Evolutionary conservation across 2,797 vertebrate genomes (phyloP).

Genomic region (Hafferia zeledoni): DNA sequence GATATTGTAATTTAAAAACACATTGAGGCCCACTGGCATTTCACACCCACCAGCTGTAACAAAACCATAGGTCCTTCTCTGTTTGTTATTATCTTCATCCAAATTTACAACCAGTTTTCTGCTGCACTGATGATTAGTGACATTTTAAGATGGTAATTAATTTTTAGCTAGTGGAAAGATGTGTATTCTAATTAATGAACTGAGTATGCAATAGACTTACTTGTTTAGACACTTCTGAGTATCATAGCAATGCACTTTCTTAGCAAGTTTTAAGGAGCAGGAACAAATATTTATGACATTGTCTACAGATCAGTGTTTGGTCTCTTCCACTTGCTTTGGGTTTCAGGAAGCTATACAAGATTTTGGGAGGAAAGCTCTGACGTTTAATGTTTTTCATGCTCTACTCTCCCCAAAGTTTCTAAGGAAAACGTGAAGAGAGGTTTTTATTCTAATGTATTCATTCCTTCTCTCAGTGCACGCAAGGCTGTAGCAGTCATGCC

Average conservation of each 20-base stretch:
- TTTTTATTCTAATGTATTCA: neutral
- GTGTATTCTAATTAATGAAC: constrained; percentile 70
- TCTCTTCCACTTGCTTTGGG: neutral
- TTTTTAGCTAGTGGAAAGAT: constrained; percentile 65
- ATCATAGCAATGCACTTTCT: neutral
- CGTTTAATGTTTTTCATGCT: neutral
- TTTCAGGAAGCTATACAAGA: neutral
- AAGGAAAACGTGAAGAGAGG: neutral
- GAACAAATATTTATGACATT: neutral
- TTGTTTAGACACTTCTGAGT: constrained; percentile 25
- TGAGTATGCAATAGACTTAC: constrained; percentile 46
- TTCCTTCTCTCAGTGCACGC: neutral
- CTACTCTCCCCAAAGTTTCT: constrained; percentile 22
- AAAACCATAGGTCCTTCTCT: constrained; percentile 20
- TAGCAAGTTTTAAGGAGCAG: constrained; percentile 33
- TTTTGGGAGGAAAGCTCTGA: neutral
- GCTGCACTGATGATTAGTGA: constrained; percentile 59
- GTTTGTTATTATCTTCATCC: constrained; percentile 56
- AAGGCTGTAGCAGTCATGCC: neutral
- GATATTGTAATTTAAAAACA: constrained; percentile 43
- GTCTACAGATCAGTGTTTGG: neutral
- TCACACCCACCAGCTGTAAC: constrained; percentile 38
- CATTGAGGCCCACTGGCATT: constrained; percentile 34
- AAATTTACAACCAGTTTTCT: constrained; percentile 65
- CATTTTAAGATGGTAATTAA: constrained; percentile 76